These are phyloP conservation scores for Drosophila acutilabella DNA, from an alignment of 2,888 invertebrate species.

Conservation along the genomic window DNA sequence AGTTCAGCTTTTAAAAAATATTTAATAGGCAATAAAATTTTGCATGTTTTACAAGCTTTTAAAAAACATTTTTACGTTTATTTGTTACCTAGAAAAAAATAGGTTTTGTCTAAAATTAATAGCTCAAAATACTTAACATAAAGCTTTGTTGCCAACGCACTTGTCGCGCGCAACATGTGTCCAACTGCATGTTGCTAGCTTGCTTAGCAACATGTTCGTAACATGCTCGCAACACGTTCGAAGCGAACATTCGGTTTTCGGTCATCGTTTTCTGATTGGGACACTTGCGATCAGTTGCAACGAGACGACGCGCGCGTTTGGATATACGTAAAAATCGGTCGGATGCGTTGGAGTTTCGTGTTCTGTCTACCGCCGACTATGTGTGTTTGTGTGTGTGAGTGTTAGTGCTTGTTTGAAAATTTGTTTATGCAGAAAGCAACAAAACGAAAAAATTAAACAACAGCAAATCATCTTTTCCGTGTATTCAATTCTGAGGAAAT, in stretches of 20 bases:
- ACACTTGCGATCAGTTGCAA: constrained; percentile 77
- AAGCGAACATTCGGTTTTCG: constrained; percentile 40
- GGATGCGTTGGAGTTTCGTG: constrained; percentile 29
- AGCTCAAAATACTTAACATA: neutral
- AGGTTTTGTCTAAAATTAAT: too few relatives aligned
- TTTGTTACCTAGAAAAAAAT: neutral
- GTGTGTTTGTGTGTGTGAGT: constrained; percentile 17
- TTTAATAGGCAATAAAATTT: too few relatives aligned
- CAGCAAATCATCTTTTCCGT: constrained; percentile 52
- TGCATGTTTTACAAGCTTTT: too few relatives aligned
- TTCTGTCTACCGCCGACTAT: constrained; percentile 20
- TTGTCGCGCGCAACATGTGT: constrained; percentile 53
- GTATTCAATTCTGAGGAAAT: constrained; percentile 68
- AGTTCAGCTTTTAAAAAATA: too few relatives aligned
- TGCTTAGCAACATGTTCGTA: constrained; percentile 35
- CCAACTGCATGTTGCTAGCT: constrained; percentile 5
- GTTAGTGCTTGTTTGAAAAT: constrained; percentile 57
- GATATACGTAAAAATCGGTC: constrained; percentile 64
- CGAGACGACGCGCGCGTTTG: constrained; percentile 79
- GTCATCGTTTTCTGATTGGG: constrained; percentile 49
- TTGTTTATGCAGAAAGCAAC: constrained; percentile 63
- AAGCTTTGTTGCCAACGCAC: constrained; percentile 37
- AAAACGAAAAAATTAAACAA: constrained; percentile 30
- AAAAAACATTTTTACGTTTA: neutral
- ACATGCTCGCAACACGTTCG: constrained; percentile 59